Evolutionary conservation across 2,797 vertebrate genomes (phyloP).

Genomic region (Poliocrania exsul): DNA sequence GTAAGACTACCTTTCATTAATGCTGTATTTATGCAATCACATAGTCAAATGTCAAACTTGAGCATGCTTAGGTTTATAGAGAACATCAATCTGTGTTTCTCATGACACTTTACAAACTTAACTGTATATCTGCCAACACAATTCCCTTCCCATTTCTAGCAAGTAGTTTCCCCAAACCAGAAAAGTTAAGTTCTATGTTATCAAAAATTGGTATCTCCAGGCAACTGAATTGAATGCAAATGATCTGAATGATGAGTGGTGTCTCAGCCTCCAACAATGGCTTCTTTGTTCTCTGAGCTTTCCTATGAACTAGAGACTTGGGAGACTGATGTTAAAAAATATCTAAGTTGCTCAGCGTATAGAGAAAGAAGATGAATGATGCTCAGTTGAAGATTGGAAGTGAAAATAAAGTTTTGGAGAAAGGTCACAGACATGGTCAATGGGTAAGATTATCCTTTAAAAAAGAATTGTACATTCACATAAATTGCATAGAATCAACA

Average conservation of each 20-base stretch:
- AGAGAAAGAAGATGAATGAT: neutral
- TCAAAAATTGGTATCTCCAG: neutral
- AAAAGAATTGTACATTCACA: neutral
- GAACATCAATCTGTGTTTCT: neutral
- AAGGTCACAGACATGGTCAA: neutral
- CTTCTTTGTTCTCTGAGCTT: neutral
- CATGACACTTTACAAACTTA: neutral
- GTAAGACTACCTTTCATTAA: neutral
- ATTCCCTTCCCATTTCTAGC: neutral
- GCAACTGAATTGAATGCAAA: neutral
- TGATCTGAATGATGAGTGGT: neutral
- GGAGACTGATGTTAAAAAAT: neutral
- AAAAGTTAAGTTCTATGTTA: neutral
- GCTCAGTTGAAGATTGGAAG: neutral
- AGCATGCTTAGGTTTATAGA: neutral
- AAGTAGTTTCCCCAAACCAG: neutral
- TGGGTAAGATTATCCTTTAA: neutral
- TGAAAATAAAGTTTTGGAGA: neutral
- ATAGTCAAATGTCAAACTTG: neutral
- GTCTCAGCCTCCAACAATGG: neutral
- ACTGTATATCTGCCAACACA: neutral
- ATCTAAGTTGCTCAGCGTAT: neutral
- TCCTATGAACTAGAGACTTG: neutral
- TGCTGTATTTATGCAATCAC: neutral
- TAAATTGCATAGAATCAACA: neutral